Percentiles rank a stretch among this genome's conserved stretches.
phyloP scores from a whole-genome alignment of 2,797 vertebrate species.

The Nyctalus aviator region DNA sequence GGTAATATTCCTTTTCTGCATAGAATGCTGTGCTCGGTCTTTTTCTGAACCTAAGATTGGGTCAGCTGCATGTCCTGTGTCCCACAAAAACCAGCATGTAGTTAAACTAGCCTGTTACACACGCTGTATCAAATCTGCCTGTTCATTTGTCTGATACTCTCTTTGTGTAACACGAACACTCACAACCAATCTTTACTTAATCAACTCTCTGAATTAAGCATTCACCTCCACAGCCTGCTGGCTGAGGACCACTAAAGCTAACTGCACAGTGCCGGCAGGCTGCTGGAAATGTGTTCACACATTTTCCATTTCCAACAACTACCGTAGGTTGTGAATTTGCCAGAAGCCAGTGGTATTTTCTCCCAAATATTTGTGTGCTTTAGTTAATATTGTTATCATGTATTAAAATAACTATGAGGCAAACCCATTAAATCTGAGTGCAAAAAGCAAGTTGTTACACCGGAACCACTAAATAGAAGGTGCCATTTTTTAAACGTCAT shows the following conservation, averaged over 20 bases:
- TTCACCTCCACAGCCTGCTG: neutral
- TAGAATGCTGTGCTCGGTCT: neutral
- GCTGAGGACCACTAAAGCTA: neutral
- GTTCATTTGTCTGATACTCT: neutral
- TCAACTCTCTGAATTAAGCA: neutral
- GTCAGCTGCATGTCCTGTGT: neutral
- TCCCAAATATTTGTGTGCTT: neutral
- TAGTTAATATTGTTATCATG: neutral
- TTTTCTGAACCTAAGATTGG: neutral
- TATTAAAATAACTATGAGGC: slow-evolving; percentile 39
- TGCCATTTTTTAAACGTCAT: slow-evolving; percentile 3
- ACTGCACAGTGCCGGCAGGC: neutral
- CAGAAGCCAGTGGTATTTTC: neutral
- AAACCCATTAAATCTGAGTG: neutral
- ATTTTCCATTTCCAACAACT: neutral
- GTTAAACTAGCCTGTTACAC: neutral
- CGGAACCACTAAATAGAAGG: slow-evolving; percentile 7
- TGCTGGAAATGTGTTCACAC: neutral
- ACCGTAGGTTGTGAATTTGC: neutral
- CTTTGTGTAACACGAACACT: neutral
- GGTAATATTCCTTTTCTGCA: neutral
- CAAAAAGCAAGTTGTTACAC: neutral
- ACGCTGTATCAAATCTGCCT: neutral
- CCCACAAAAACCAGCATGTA: neutral
- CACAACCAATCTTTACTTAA: neutral